phyloP scores from a whole-genome alignment of 1,140 invertebrate species.

The Euglossa dilemma region DNA sequence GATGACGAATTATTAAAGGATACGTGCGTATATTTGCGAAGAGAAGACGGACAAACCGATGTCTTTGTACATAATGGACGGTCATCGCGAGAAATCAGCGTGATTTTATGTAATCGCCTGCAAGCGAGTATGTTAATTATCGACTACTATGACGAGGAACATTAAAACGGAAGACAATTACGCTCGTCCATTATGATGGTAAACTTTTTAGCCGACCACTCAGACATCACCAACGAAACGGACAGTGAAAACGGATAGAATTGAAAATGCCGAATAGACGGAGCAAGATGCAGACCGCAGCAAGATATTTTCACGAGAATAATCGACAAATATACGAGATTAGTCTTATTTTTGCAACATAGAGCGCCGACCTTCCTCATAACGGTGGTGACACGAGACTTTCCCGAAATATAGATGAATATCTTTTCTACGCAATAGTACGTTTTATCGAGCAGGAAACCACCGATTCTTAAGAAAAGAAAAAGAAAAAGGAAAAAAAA shows the following conservation, averaged over 20 bases:
- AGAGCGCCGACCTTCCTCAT: neutral
- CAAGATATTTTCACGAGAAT: slow-evolving; percentile 24
- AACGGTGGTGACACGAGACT: slow-evolving; percentile 27
- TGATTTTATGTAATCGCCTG: slow-evolving; percentile 25
- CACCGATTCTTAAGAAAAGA: slow-evolving; percentile 47
- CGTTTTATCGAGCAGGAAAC: slow-evolving; percentile 31
- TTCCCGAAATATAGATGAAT: slow-evolving; percentile 39
- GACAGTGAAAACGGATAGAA: neutral
- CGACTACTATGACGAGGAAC: slow-evolving; percentile 11
- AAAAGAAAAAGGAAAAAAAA: neutral
- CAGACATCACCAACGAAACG: neutral
- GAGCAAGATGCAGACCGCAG: neutral
- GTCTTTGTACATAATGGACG: slow-evolving; percentile 38
- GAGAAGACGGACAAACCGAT: neutral
- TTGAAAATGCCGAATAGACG: neutral
- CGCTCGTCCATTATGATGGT: neutral
- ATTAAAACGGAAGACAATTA: slow-evolving; percentile 27
- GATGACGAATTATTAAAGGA: slow-evolving; percentile 61
- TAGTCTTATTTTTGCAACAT: slow-evolving; percentile 42
- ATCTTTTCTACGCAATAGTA: slow-evolving; percentile 58
- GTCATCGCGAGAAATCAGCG: slow-evolving; percentile 7
- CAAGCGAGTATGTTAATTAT: slow-evolving; percentile 25
- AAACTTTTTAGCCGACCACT: neutral
- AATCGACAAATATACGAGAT: slow-evolving; percentile 15
- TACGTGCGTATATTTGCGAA: slow-evolving; percentile 39